These are phyloP conservation scores for Clanis bilineata DNA, from an alignment of 2,888 invertebrate genomes.

Conservation along the genomic window DNA sequence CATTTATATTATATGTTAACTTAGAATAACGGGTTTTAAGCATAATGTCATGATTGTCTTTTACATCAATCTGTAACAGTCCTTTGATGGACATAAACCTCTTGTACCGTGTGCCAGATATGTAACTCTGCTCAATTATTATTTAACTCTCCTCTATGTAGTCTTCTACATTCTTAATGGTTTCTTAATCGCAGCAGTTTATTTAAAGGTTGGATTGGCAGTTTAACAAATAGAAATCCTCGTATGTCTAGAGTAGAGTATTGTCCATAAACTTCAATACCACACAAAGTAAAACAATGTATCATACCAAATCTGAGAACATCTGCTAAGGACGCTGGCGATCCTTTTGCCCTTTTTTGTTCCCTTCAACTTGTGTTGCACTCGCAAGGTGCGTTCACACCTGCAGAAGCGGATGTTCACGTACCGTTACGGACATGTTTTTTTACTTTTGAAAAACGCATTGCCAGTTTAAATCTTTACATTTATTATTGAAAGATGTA, in stretches of 20 bases:
- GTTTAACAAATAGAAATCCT: too few relatives aligned
- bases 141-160: too few relatives aligned
- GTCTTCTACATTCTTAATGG: too few relatives aligned
- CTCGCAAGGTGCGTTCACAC: constrained; percentile 58
- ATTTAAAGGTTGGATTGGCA: too few relatives aligned
- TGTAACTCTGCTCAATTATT: too few relatives aligned
- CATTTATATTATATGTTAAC: not conserved
- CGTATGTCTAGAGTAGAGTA: too few relatives aligned
- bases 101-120: too few relatives aligned
- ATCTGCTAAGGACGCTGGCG: not conserved
- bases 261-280: not conserved
- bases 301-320: not conserved
- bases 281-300: not conserved
- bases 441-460: not conserved
- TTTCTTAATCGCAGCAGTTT: too few relatives aligned
- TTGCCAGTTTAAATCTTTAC: not conserved
- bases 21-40: too few relatives aligned
- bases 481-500: not conserved
- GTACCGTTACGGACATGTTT: constrained; percentile 17
- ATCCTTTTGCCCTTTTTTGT: not conserved
- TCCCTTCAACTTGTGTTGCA: constrained; percentile 10
- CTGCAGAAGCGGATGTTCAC: constrained; percentile 47
- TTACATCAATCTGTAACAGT: too few relatives aligned
- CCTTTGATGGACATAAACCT: too few relatives aligned
- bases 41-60: too few relatives aligned